A percentile compares a stretch with the other conserved stretches of the same genome.
phyloP scores from a whole-genome alignment of 2,888 invertebrate genomes.

The Petrolisthes cinctipes region DNA sequence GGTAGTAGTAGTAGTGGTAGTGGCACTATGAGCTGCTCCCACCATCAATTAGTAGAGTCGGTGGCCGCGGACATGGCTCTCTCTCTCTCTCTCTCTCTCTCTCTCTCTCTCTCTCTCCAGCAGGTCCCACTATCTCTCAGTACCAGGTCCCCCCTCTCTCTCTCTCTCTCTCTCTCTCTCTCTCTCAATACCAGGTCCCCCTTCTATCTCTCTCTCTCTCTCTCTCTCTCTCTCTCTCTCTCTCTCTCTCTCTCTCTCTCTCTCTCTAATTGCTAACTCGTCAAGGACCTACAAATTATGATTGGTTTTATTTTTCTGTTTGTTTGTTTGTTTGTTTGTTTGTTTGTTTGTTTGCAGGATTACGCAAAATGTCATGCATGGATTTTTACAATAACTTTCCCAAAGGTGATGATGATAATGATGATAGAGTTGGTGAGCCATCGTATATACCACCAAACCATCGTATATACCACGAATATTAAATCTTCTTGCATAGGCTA shows the following conservation, averaged over 20 bases:
- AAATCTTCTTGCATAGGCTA: too few relatives aligned
- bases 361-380: too few relatives aligned
- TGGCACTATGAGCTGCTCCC: background rate
- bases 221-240: background rate
- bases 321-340: too few relatives aligned
- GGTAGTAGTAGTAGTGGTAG: background rate
- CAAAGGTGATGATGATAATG: too few relatives aligned
- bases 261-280: background rate
- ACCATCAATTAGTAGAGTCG: background rate
- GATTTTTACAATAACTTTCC: too few relatives aligned
- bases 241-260: background rate
- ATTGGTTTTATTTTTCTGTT: too few relatives aligned
- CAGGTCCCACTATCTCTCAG: background rate
- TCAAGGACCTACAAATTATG: too few relatives aligned
- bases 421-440: too few relatives aligned
- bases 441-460: too few relatives aligned
- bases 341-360: too few relatives aligned
- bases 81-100: slow-evolving; percentile 32
- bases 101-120: slow-evolving; percentile 25
- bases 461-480: too few relatives aligned
- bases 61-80: background rate
- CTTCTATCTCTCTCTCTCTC: slow-evolving; percentile 6
- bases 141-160: background rate
- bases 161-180: slow-evolving; percentile 35
- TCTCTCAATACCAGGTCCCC: too few relatives aligned